Evolutionary conservation across 2,888 invertebrate species (phyloP), one percentile per base, ranked within the genome.

Genomic region (Leucania comma): DNA sequence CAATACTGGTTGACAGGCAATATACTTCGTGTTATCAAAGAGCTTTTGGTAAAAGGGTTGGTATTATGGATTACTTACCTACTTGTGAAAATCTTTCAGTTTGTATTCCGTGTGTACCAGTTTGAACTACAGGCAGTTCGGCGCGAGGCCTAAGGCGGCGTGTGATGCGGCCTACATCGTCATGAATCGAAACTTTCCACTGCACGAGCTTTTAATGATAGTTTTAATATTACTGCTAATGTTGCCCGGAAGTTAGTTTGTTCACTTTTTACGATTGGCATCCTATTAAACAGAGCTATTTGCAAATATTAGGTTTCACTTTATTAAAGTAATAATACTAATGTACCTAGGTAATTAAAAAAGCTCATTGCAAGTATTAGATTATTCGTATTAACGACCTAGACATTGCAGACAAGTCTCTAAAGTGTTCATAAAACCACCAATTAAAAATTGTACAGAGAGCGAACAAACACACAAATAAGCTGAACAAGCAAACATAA

Each of bases 151-250:
- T 57, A n/a, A 8, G 77, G 77, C 77, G 53, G 20, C 63, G 58
- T 60, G n/a, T 62, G 54, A 53, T 72, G 60, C 53, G 53, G 72
- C 68, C 60, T 61, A 61, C 78, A 78, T 73, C 68, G 48, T 29
- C 50, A 54, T 68, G 24, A 58, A 68, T 68, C 58, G 64, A 54
- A 68, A 77, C 64, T 77, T 77, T 77, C 64, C 77, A 42, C 50
- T 51, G 24, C 32, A 38, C 42, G 14, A 53, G 57, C 76, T 60
- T 69, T 61, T 61, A 75, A 75, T 75, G 35, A 61, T 42, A 68
- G 68, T 69, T 75, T 59, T 53, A 62, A 62, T 53, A 59, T 53
- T 38, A 75, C 22, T 48, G 46, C 46, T 50, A 56, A 38, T 35
- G 48, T 35, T 22, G 32, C 20, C 24, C 35, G 48, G 59, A 74